Evolutionary conservation across 2,888 invertebrate genomes (phyloP).

Genomic region (Cetonia aurata): DNA sequence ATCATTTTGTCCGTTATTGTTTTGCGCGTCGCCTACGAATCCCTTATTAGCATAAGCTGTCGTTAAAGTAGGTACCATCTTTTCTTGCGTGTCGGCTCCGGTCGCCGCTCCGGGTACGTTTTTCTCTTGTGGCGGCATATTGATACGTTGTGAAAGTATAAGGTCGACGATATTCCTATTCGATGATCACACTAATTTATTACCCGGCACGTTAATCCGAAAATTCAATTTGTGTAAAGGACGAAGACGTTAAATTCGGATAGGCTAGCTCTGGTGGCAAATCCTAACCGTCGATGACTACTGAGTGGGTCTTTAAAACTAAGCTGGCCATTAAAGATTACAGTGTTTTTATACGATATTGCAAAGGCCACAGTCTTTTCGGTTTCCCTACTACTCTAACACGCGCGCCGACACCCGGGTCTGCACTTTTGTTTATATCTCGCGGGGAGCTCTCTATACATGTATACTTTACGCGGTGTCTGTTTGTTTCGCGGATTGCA

Average conservation of each 20-base stretch:
- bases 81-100: constrained; percentile 42
- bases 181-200: constrained; percentile 41
- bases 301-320: constrained; percentile 54
- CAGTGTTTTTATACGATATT: constrained; percentile 60
- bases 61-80: constrained; percentile 42
- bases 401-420: constrained; percentile 30
- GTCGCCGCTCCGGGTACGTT: constrained; percentile 51
- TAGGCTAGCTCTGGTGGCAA: constrained; percentile 60
- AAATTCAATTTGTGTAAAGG: constrained; percentile 16
- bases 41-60: constrained; percentile 54
- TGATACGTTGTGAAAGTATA: constrained; percentile 15
- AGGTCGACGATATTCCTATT: constrained; percentile 1
- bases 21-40: constrained; percentile 49
- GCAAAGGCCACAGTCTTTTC: constrained; percentile 53
- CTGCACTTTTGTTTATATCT: constrained; percentile 37
- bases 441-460: constrained; percentile 11
- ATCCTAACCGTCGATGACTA: constrained; percentile 58
- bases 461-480: neutral
- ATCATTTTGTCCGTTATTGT: constrained; percentile 43
- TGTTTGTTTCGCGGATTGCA: constrained; percentile 17
- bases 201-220: constrained; percentile 31
- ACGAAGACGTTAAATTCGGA: constrained; percentile 46
- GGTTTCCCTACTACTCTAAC: constrained; percentile 38
- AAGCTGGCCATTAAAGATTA: constrained; percentile 56
- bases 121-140: constrained; percentile 60